These are phyloP conservation scores for Cherax quadricarinatus DNA, from an alignment of 1,140 invertebrate genomes.

Conservation along the genomic window DNA sequence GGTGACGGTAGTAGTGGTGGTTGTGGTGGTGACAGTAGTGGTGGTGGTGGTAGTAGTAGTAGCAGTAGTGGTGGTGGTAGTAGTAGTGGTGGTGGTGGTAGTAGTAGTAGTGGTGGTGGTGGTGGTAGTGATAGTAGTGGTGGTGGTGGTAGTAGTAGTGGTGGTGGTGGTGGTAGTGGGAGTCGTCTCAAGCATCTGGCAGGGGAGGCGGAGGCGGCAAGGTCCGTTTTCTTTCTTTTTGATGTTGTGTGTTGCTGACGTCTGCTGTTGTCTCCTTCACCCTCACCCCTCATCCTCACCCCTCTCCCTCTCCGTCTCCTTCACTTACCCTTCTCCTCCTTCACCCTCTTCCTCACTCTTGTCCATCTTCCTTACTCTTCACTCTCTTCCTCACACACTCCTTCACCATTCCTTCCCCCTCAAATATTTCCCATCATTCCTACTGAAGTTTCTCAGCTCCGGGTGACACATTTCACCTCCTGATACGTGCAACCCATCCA, in stretches of 20 bases:
- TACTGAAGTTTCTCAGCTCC: no score
- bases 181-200: neutral
- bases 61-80: neutral
- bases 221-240: conserved; percentile 39
- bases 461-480: no score
- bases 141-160: no score
- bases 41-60: neutral
- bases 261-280: neutral
- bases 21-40: neutral
- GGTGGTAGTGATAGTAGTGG: neutral
- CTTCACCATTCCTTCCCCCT: neutral
- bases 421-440: no score
- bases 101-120: conserved; percentile 13
- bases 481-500: no score
- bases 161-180: neutral
- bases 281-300: neutral
- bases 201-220: neutral
- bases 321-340: neutral
- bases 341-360: neutral
- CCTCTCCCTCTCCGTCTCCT: neutral
- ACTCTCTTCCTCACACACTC: conserved; percentile 36
- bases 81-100: neutral
- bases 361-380: conserved; percentile 19
- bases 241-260: conserved; percentile 29
- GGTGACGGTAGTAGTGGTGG: neutral